Percentiles rank a stretch among this genome's conserved stretches.
Evolutionary conservation across 2,797 vertebrate genomes (phyloP).

Genomic region (Remorina albescens): DNA sequence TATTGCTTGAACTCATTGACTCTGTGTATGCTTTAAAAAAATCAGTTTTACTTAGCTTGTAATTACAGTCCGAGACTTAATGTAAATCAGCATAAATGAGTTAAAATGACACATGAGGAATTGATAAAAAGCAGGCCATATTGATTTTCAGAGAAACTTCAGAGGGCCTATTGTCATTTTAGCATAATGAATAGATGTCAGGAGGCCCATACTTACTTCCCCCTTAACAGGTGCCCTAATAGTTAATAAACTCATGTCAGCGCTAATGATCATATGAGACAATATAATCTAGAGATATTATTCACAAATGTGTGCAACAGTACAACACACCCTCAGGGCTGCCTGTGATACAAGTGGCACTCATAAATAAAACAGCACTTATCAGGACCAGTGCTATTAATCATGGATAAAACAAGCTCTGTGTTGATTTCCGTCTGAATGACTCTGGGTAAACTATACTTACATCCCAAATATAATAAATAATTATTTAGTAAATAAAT

Average conservation of each 20-base stretch:
- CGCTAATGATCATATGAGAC: conserved; percentile 54
- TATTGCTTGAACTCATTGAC: conserved; percentile 21
- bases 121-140: conserved; percentile 30
- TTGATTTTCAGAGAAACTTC: conserved; percentile 41
- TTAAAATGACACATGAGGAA: conserved; percentile 48
- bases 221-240: conserved; percentile 38
- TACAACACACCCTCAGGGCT: conserved; percentile 10
- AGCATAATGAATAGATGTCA: conserved; percentile 49
- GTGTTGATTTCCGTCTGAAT: conserved; percentile 35
- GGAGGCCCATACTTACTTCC: conserved; percentile 5
- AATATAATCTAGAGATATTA: conserved; percentile 42
- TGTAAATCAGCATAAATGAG: conserved; percentile 47
- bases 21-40: conserved; percentile 14
- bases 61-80: conserved; percentile 40
- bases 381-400: conserved; percentile 45
- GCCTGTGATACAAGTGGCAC: conserved; percentile 25
- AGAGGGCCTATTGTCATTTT: conserved; percentile 31
- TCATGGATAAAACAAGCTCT: conserved; percentile 14
- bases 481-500: too few species aligned
- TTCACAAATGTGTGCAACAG: conserved; percentile 26
- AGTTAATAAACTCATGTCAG: conserved; percentile 60
- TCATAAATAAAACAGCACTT: conserved; percentile 59
- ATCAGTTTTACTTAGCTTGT: conserved; percentile 31
- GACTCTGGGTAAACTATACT: conserved; percentile 23
- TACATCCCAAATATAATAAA: neutral